Percentiles rank a stretch among this genome's conserved stretches.
Evolutionary conservation across 2,888 invertebrate species (phyloP).

Genomic region (Camptogramma bilineatum): DNA sequence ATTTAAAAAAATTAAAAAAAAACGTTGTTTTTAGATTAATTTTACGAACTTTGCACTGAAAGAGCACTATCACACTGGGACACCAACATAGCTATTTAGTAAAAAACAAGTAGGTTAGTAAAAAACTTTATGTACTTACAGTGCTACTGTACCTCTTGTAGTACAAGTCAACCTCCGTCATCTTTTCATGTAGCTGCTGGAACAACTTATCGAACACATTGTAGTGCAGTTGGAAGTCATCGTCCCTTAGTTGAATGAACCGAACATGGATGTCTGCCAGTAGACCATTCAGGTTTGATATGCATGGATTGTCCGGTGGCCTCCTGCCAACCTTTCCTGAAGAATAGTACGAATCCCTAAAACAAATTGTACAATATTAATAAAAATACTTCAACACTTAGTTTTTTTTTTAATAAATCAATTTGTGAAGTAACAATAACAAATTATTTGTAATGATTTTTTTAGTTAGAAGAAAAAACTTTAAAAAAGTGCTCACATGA

Average conservation of each 20-base stretch:
- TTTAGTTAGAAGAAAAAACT: no score
- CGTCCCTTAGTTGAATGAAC: conserved; percentile 56
- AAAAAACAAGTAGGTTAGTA: no score
- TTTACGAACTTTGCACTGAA: no score
- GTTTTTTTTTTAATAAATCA: no score
- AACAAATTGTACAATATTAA: neutral
- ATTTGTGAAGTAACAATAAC: no score
- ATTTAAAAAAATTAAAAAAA: no score
- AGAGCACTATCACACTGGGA: no score
- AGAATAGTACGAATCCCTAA: conserved; percentile 20
- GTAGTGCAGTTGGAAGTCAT: conserved; percentile 63
- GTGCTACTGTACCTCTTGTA: conserved; percentile 66
- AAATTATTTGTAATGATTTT: no score
- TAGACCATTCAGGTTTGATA: conserved; percentile 63
- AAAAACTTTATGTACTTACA: conserved; percentile 56
- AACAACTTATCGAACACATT: conserved; percentile 64
- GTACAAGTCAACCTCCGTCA: conserved; percentile 69
- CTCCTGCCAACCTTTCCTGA: conserved; percentile 22
- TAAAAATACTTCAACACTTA: no score
- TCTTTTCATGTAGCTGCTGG: conserved; percentile 56
- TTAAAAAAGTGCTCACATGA: no score
- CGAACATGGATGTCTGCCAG: conserved; percentile 63
- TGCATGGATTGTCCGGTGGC: conserved; percentile 51
- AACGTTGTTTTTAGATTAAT: no score
- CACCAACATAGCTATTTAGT: no score